A percentile compares a stretch with the other conserved stretches of the same genome.
phyloP scores from a whole-genome alignment of 2,113 vertebrate species.

The Neodontobutis hainanensis region DNA sequence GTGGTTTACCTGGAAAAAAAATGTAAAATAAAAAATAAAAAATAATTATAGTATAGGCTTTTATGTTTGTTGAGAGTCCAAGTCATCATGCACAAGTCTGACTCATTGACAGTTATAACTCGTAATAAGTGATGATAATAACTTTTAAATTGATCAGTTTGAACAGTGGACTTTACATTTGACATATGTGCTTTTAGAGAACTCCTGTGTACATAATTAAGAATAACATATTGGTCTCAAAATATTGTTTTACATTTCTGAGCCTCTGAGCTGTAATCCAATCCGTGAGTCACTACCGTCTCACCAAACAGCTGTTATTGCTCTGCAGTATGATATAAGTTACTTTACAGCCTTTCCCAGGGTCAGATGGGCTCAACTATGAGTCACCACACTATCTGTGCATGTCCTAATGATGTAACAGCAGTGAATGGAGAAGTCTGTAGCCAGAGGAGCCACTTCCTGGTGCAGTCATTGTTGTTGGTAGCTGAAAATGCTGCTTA shows the following conservation, averaged over 20 bases:
- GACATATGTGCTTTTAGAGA: too few species aligned
- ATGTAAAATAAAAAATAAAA: too few species aligned
- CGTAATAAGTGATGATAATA: too few species aligned
- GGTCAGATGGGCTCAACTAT: slow-evolving; percentile 32
- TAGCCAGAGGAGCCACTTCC: slow-evolving; percentile 11
- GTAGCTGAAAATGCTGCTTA: slow-evolving; percentile 12
- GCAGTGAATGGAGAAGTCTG: slow-evolving; percentile 47
- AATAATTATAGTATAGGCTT: too few species aligned
- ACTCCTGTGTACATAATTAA: too few species aligned
- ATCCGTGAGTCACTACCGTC: neutral
- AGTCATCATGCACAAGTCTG: too few species aligned
- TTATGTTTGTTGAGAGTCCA: too few species aligned
- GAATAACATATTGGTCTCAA: neutral
- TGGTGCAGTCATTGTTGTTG: slow-evolving; percentile 29
- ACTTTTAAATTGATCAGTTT: too few species aligned
- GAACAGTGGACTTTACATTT: too few species aligned
- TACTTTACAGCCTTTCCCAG: slow-evolving; percentile 8
- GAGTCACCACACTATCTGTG: slow-evolving; percentile 45
- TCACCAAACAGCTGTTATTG: slow-evolving; percentile 15
- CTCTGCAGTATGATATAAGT: slow-evolving; percentile 4
- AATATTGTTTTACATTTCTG: neutral
- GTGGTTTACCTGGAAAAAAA: too few species aligned
- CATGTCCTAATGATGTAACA: slow-evolving; percentile 49
- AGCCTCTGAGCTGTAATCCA: neutral
- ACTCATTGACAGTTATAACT: too few species aligned